phyloP scores from a whole-genome alignment of 2,888 invertebrate genomes.

The Sesia bembeciformis region DNA sequence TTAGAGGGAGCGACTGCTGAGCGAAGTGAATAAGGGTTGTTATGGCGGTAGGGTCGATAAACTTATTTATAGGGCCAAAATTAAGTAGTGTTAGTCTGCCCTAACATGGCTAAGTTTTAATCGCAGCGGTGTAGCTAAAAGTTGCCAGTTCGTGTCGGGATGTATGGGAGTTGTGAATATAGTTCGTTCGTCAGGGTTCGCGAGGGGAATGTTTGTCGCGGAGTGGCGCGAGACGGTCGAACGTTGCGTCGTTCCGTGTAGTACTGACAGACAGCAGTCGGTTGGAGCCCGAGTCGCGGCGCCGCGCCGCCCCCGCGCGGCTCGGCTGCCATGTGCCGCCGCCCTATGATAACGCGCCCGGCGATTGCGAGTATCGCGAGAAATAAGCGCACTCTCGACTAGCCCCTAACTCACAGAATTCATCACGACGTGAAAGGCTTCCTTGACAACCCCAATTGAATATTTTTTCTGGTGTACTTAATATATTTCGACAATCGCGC shows the following conservation, averaged over 20 bases:
- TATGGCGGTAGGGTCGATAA: conserved; percentile 66
- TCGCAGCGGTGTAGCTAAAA: conserved; percentile 3
- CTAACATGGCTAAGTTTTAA: background rate
- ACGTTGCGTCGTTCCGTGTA: conserved; percentile 57
- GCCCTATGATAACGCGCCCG: conserved; percentile 32
- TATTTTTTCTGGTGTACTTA: conserved; percentile 8
- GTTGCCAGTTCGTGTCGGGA: background rate
- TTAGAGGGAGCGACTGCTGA: conserved; percentile 66
- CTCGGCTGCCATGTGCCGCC: conserved; percentile 23
- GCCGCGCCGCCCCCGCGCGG: conserved; percentile 62
- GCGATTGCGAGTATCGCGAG: background rate
- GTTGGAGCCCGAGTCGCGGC: conserved; percentile 35
- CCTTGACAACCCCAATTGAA: conserved; percentile 20
- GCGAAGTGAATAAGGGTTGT: conserved; percentile 67
- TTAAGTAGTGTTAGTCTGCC: conserved; percentile 11
- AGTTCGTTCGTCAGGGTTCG: conserved; percentile 63
- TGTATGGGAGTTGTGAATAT: conserved; percentile 48
- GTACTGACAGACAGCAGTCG: conserved; percentile 47
- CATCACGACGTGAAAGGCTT: conserved; percentile 41
- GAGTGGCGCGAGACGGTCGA: conserved; percentile 56
- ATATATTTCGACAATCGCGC: too few species aligned
- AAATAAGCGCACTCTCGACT: conserved; percentile 19
- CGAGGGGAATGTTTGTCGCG: conserved; percentile 28
- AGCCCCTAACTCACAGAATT: conserved; percentile 39
- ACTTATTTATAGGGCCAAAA: conserved; percentile 35